Conservation (phyloP, 2,888 invertebrate genomes). For the Desoria tigrina region DNA sequence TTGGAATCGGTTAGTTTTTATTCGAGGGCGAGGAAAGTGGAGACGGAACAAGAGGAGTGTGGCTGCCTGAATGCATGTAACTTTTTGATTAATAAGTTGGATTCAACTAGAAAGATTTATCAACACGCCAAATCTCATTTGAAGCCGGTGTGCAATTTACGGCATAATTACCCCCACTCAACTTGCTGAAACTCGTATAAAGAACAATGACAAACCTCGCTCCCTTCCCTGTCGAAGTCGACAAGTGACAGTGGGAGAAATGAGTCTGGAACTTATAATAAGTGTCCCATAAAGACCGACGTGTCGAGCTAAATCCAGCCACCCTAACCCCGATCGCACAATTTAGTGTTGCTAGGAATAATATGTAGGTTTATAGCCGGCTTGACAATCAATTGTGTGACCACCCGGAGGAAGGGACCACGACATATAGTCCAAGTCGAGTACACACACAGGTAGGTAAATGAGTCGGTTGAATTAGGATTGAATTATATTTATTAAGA, state of each 20-base stretch:
- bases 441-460: conserved; percentile 11
- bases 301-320: no score
- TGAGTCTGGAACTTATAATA: no score
- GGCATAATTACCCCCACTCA: conserved; percentile 50
- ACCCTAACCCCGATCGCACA: no score
- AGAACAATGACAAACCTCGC: conserved; percentile 5
- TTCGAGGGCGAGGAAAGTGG: no score
- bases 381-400: no score
- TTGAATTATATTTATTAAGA: conserved; percentile 21
- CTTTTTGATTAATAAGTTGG: conserved; percentile 36
- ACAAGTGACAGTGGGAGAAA: not conserved
- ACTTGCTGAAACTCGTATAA: conserved; percentile 19
- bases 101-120: conserved; percentile 40
- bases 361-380: no score
- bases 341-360: no score
- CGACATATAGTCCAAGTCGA: not conserved
- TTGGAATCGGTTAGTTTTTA: no score
- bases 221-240: not conserved
- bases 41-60: not conserved
- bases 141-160: conserved; percentile 53
- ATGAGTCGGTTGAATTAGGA: conserved; percentile 12
- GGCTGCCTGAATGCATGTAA: conserved; percentile 18
- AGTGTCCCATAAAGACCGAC: no score
- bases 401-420: no score
- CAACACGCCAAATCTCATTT: conserved; percentile 54